phyloP scores from a whole-genome alignment of 2,888 invertebrate genomes.

The Axea sp. region DNA sequence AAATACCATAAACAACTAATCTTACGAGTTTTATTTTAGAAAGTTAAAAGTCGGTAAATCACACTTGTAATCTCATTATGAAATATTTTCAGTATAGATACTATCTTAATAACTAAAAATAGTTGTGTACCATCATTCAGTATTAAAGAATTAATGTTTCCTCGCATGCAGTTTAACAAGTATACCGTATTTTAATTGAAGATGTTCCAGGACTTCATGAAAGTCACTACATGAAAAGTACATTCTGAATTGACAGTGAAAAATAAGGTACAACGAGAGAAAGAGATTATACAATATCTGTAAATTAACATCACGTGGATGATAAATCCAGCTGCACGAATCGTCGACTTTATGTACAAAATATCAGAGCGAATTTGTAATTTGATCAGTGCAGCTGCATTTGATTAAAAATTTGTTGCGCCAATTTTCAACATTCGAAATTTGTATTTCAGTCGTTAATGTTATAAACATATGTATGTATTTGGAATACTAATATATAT shows the following conservation, averaged over 20 bases:
- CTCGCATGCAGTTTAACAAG: background rate
- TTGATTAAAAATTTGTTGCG: too few relatives aligned
- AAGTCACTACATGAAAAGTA: conserved; percentile 16
- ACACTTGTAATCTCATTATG: conserved; percentile 27
- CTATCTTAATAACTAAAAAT: conserved; percentile 26
- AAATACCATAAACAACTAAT: conserved; percentile 1
- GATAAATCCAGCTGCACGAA: background rate
- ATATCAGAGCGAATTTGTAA: too few relatives aligned
- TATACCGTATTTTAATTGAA: conserved; percentile 27
- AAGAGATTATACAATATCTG: conserved; percentile 11
- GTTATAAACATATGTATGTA: too few relatives aligned
- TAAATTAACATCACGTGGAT: background rate
- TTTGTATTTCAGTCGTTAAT: too few relatives aligned
- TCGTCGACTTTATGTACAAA: too few relatives aligned
- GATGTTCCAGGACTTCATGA: conserved; percentile 9
- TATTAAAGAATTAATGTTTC: conserved; percentile 24
- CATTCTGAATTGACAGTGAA: conserved; percentile 19
- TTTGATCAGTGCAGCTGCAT: too few relatives aligned
- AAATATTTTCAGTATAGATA: conserved; percentile 30
- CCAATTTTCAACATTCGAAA: too few relatives aligned
- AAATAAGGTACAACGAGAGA: conserved; percentile 4
- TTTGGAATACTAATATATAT: too few relatives aligned
- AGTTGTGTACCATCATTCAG: conserved; percentile 7
- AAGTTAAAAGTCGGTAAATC: conserved; percentile 22
- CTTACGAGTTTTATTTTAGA: conserved; percentile 15